phyloP scores from a whole-genome alignment of 2,797 vertebrate genomes.

The Tadarida brasiliensis region DNA sequence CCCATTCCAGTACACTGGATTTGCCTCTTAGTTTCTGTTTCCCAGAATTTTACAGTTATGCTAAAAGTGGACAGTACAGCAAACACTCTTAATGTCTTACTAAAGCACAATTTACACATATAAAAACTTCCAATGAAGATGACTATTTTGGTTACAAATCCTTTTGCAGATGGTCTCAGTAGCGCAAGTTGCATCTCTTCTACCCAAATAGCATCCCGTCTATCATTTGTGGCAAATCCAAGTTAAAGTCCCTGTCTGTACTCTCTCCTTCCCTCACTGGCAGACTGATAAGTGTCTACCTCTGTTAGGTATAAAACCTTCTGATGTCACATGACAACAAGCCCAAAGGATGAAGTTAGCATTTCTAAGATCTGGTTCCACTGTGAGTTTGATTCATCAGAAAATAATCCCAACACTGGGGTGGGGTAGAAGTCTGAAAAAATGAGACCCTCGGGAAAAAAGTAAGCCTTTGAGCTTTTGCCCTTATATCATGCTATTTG shows the following conservation, averaged over 20 bases:
- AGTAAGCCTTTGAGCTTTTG: not conserved
- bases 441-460: not conserved
- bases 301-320: slow-evolving; percentile 14
- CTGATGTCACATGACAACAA: not conserved
- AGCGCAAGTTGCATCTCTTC: slow-evolving; percentile 62
- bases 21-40: slow-evolving; percentile 20
- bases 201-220: slow-evolving; percentile 63
- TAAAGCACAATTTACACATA: slow-evolving; percentile 70
- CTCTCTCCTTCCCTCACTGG: not conserved
- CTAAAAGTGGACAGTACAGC: slow-evolving; percentile 65
- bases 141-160: slow-evolving; percentile 74
- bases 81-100: slow-evolving; percentile 65
- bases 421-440: not conserved
- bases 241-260: slow-evolving; percentile 52
- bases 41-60: slow-evolving; percentile 57
- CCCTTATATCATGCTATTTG: not conserved
- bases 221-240: slow-evolving; percentile 62
- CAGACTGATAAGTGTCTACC: slow-evolving; percentile 17
- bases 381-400: not conserved
- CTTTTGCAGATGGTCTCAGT: slow-evolving; percentile 68
- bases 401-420: not conserved
- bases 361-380: not conserved
- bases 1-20: not conserved
- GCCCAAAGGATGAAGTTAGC: not conserved
- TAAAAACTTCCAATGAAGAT: slow-evolving; percentile 66